A percentile compares a stretch with the other conserved stretches of the same genome.
phyloP scores from a whole-genome alignment of 2,113 vertebrate species.

The Sceloporus tristichus region DNA sequence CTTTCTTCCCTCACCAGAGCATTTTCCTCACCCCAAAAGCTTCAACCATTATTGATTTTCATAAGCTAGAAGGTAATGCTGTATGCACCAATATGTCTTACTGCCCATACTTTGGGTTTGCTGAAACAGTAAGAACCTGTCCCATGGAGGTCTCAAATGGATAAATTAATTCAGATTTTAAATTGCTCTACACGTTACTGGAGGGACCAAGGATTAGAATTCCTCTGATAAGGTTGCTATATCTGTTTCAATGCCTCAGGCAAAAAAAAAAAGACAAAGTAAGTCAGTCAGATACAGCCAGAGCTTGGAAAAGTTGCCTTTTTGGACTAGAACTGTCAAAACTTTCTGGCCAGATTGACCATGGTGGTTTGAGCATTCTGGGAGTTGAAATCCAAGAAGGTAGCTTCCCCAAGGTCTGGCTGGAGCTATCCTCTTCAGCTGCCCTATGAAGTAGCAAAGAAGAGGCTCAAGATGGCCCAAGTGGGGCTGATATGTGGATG shows the following conservation, averaged over 20 bases:
- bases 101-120: background rate
- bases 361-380: too few relatives aligned
- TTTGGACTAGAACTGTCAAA: background rate
- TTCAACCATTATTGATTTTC: background rate
- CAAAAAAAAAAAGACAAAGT: background rate
- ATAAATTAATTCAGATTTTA: background rate
- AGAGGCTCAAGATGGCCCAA: background rate
- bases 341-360: too few relatives aligned
- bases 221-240: background rate
- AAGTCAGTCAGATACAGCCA: background rate
- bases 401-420: background rate
- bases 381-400: too few relatives aligned
- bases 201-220: background rate
- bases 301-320: background rate
- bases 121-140: background rate
- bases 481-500: background rate
- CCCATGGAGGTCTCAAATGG: background rate
- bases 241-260: background rate
- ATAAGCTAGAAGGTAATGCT: background rate
- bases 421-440: background rate
- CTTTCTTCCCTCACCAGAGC: background rate
- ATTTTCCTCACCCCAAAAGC: background rate
- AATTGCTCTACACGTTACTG: background rate
- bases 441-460: background rate
- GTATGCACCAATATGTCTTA: background rate